Conservation (phyloP, 2,113 vertebrate species). For the Centropristis striata region DNA sequence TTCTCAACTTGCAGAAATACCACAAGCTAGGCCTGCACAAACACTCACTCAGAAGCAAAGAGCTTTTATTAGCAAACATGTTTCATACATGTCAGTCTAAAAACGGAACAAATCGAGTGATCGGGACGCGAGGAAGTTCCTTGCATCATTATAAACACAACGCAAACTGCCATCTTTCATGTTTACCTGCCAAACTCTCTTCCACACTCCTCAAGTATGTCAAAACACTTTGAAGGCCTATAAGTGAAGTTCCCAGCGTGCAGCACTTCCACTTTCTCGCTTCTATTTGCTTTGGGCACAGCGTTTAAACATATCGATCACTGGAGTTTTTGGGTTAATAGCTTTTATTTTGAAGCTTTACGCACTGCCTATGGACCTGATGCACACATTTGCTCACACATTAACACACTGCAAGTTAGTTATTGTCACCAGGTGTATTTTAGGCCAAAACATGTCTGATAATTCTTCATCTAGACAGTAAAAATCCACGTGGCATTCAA, state of each 20-base stretch:
- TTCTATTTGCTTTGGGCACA: constrained; percentile 10
- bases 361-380: background rate
- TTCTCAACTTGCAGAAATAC: constrained; percentile 57
- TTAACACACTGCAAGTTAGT: constrained; percentile 39
- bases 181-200: constrained; percentile 31
- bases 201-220: constrained; percentile 27
- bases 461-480: background rate
- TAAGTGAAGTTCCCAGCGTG: constrained; percentile 22
- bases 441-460: constrained; percentile 1
- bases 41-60: background rate
- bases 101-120: constrained; percentile 19
- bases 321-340: background rate
- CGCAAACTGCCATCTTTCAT: constrained; percentile 30
- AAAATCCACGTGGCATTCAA: constrained; percentile 12
- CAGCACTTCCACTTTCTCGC: background rate
- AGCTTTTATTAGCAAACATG: constrained; percentile 29
- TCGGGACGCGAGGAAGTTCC: constrained; percentile 9
- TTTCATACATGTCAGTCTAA: constrained; percentile 9
- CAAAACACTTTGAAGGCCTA: constrained; percentile 40
- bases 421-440: constrained; percentile 33
- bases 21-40: constrained; percentile 43
- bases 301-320: background rate
- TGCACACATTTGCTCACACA: constrained; percentile 18
- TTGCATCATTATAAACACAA: constrained; percentile 7
- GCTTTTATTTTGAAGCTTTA: constrained; percentile 20